Evolutionary conservation across 2,113 vertebrate genomes (phyloP).

Genomic region (Pterocles burchelli): DNA sequence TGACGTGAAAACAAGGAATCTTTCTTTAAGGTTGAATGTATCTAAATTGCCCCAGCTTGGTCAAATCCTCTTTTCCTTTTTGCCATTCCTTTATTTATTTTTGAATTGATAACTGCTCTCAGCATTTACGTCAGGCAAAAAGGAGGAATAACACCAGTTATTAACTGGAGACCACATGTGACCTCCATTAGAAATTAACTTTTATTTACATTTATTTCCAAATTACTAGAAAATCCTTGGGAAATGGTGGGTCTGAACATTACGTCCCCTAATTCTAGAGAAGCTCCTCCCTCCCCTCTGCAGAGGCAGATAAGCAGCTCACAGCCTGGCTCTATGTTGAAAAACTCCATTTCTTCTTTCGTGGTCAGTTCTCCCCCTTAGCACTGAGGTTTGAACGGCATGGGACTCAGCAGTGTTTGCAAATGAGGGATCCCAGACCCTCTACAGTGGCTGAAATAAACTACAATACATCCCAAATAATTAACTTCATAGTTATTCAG

Average conservation of each 20-base stretch:
- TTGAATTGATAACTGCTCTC: background rate
- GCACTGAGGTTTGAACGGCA: background rate
- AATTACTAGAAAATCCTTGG: background rate
- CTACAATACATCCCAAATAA: background rate
- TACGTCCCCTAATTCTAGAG: background rate
- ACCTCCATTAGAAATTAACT: background rate
- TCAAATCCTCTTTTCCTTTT: background rate
- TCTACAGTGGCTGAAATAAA: background rate
- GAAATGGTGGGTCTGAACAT: background rate
- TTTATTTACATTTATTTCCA: background rate
- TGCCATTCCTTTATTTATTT: background rate
- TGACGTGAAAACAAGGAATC: conserved; percentile 29
- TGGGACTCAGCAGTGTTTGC: background rate
- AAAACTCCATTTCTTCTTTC: background rate
- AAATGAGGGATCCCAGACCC: background rate
- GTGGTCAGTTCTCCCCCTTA: background rate
- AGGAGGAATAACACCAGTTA: background rate
- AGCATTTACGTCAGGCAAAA: background rate
- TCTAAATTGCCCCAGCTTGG: background rate
- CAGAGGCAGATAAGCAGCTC: background rate
- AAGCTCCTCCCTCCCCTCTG: rapidly evolving
- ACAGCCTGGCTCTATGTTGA: background rate
- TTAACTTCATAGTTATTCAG: background rate
- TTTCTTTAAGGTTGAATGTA: background rate
- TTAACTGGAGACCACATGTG: background rate